Percentiles rank a stretch among this genome's conserved stretches.
These are phyloP conservation scores for Puma concolor DNA, from an alignment of 2,113 vertebrate genomes.

Conservation along the genomic window DNA sequence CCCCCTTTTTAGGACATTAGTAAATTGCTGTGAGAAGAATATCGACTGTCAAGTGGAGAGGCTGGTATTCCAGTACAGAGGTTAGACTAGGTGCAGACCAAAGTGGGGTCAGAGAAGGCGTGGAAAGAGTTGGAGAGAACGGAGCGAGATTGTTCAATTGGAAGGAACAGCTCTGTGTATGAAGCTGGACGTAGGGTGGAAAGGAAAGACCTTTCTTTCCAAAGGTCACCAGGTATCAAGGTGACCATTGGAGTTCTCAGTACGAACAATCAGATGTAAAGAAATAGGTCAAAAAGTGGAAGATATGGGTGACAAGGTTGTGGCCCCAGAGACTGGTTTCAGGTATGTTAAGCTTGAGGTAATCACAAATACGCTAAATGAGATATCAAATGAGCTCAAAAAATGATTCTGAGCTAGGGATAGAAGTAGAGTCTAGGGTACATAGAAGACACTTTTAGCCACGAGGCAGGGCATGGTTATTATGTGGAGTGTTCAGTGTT, in stretches of 20 bases:
- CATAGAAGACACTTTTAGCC: too few relatives aligned
- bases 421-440: accelerated
- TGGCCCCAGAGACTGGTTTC: neutral
- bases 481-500: neutral
- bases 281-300: neutral
- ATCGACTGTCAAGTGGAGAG: neutral
- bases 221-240: neutral
- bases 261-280: too few relatives aligned
- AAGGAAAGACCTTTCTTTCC: neutral
- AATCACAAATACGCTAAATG: too few relatives aligned
- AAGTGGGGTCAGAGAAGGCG: neutral
- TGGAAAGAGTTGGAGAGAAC: neutral
- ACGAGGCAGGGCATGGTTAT: neutral
- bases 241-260: neutral
- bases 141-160: too few relatives aligned
- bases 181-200: neutral
- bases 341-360: neutral
- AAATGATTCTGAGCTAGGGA: neutral
- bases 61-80: neutral
- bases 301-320: accelerated
- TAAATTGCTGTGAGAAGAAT: neutral
- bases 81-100: too few relatives aligned
- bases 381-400: neutral
- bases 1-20: neutral
- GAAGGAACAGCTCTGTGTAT: neutral